Evolutionary conservation across 1,140 invertebrate species (phyloP).

Genomic region (Ladona fulva): DNA sequence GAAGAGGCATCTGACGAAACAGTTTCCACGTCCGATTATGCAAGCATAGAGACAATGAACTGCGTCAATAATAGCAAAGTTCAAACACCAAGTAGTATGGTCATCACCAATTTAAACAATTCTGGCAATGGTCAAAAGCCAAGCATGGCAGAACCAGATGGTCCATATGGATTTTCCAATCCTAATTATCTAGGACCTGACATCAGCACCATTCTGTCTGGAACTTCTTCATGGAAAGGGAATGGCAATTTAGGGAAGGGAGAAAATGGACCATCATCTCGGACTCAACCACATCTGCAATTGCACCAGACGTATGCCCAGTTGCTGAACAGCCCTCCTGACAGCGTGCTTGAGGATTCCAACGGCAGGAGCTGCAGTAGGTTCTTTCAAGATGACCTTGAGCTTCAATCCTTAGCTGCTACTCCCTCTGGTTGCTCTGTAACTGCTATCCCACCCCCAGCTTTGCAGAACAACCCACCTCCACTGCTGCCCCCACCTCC

Average conservation of each 20-base stretch:
- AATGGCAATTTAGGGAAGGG: background rate
- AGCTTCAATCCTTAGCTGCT: slow-evolving; percentile 11
- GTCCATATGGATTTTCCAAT: slow-evolving; percentile 46
- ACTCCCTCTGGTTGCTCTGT: background rate
- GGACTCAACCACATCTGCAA: background rate
- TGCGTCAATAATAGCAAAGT: background rate
- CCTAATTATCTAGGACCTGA: slow-evolving; percentile 63
- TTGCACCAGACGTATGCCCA: slow-evolving; percentile 32
- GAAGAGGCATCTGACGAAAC: slow-evolving; percentile 51
- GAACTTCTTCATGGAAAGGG: slow-evolving; percentile 15
- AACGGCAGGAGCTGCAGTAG: slow-evolving; percentile 31
- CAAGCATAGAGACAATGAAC: slow-evolving; percentile 58
- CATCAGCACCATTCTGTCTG: slow-evolving; percentile 37
- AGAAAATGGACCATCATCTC: background rate
- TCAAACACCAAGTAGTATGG: background rate
- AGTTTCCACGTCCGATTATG: slow-evolving; percentile 63
- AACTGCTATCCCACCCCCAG: background rate
- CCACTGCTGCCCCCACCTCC: slow-evolving; percentile 36
- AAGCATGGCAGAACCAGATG: background rate
- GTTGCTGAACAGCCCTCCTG: slow-evolving; percentile 42
- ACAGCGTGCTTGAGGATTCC: slow-evolving; percentile 43
- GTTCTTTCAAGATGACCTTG: slow-evolving; percentile 19
- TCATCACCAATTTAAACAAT: slow-evolving; percentile 10
- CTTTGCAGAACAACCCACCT: slow-evolving; percentile 23
- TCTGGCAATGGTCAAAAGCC: background rate